These are phyloP conservation scores for Jacana jacana DNA, from an alignment of 2,113 vertebrate genomes.

Conservation along the genomic window DNA sequence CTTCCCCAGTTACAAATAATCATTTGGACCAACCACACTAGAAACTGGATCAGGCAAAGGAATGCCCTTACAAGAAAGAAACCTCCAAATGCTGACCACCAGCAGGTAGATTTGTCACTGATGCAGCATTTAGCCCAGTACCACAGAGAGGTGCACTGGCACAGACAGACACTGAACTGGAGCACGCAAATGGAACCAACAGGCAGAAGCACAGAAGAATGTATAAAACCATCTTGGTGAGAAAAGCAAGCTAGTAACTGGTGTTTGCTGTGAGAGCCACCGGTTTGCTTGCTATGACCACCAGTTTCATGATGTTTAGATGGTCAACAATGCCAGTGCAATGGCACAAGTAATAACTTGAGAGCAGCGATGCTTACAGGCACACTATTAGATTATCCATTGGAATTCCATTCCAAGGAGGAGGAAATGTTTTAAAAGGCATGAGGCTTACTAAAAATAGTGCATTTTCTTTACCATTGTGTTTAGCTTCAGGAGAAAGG, in stretches of 20 bases:
- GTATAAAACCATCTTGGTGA: neutral
- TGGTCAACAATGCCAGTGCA: neutral
- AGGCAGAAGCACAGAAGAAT: neutral
- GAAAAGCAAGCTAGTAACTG: neutral
- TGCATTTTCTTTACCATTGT: neutral
- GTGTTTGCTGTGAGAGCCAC: neutral
- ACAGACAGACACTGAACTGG: neutral
- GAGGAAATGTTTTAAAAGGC: neutral
- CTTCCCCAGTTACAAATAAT: neutral
- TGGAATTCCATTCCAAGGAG: slow-evolving; percentile 19
- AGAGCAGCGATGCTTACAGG: neutral
- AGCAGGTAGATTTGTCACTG: neutral
- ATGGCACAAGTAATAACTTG: neutral
- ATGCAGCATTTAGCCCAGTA: neutral
- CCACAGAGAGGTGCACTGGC: neutral
- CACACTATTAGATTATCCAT: neutral
- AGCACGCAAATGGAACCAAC: neutral
- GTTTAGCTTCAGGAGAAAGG: neutral
- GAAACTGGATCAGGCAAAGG: neutral
- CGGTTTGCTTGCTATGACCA: neutral
- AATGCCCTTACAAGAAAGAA: neutral
- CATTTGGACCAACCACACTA: neutral
- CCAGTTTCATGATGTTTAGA: neutral
- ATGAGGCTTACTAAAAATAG: neutral
- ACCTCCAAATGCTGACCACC: neutral